A percentile compares a stretch with the other conserved stretches of the same genome.
These are phyloP conservation scores for Tetragnatha montana DNA, from an alignment of 2,888 invertebrate genomes.

Conservation along the genomic window DNA sequence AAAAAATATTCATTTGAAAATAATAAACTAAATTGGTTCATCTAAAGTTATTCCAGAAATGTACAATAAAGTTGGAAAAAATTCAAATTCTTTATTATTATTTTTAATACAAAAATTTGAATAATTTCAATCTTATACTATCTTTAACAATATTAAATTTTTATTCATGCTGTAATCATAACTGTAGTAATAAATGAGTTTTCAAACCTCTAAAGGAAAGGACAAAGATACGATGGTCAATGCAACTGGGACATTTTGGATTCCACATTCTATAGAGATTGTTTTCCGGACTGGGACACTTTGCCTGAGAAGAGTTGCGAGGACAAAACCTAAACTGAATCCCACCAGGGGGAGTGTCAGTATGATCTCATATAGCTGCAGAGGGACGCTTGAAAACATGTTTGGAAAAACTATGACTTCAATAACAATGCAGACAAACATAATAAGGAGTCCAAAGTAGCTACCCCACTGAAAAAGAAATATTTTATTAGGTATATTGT, in stretches of 20 bases:
- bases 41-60: too few species aligned
- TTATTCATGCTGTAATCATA: too few species aligned
- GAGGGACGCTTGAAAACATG: constrained; percentile 73
- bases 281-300: constrained; percentile 72
- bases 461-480: constrained; percentile 73
- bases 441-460: constrained; percentile 73
- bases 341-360: constrained; percentile 74
- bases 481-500: too few species aligned
- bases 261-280: constrained; percentile 74
- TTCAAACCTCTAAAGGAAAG: constrained; percentile 72
- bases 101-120: too few species aligned
- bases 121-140: too few species aligned
- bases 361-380: constrained; percentile 73
- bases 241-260: constrained; percentile 75
- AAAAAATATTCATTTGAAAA: too few species aligned
- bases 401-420: constrained; percentile 74
- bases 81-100: too few species aligned
- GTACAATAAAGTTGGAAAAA: too few species aligned
- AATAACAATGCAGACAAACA: constrained; percentile 73
- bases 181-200: not conserved
- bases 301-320: constrained; percentile 73
- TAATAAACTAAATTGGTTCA: too few species aligned
- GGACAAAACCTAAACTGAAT: constrained; percentile 73
- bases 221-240: constrained; percentile 74
- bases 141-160: too few species aligned